Base-by-base conservation (phyloP, 2,888 invertebrate species). In the Cyrtodaria siliqua region DNA sequence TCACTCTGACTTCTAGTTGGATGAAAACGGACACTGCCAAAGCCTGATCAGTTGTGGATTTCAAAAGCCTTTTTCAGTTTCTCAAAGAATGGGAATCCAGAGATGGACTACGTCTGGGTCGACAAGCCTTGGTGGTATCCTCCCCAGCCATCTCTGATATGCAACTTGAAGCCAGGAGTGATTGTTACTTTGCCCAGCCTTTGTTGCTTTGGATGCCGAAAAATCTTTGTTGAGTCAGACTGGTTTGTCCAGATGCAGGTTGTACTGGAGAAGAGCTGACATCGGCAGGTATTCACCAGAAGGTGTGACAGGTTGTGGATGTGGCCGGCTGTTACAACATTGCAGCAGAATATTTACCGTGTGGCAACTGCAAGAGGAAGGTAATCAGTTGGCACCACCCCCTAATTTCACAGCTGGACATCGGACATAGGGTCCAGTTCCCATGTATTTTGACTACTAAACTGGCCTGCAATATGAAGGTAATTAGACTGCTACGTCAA, bases 241-340 rank as follows among this genome's bases (percentile, higher is more conserved):
- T 81, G 1, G 9, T 12, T n/a, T 83, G 82, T 56, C 75, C 74
- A 8, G 50, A 71, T 0, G 18, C 57, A 38, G 61, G 40, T 16
- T 82, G 77, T 60, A 40, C 52, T 0, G 42, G 55, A 24, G 0
- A 14, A 27, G 62, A 77, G 9, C 63, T 85, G 16, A 63, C 70
- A 2, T 55, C 68, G 20, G 60, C 78, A 23, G 83, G 83, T 2
- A 44, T 85, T 0, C 56, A 84, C 53, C 61, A 68, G 27, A 40
- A 63, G 23, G 56, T 75, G 0, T 26, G 78, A 14, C 63, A 75
- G 16, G 87, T 87, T 1, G 24, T 76, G 0, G 86, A 87, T 49
- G 55, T 85, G 14, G 82, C 79, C 50, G 33, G 64, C n/a, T 78
- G 23, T n/a, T 87, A 83, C 72, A 73, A 59, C 66, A 63, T 85